phyloP scores from a whole-genome alignment of 2,888 invertebrate genomes.

The Drosophila peninsularis region DNA sequence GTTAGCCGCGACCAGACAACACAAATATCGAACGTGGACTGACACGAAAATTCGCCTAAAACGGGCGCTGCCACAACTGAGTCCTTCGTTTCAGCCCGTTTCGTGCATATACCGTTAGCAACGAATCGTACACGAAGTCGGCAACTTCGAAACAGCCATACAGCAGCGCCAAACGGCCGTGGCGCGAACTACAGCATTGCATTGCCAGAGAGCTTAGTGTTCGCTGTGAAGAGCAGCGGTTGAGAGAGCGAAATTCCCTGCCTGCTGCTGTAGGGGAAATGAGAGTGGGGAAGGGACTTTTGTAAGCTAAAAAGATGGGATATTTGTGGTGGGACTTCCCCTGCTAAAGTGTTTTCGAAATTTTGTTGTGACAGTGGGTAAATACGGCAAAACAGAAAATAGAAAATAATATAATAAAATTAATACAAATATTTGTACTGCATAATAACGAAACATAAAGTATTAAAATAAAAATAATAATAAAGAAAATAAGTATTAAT shows the following conservation, averaged over 20 bases:
- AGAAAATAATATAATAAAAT: background rate
- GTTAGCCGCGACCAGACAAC: constrained; percentile 83
- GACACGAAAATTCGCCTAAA: constrained; percentile 76
- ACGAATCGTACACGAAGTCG: constrained; percentile 15
- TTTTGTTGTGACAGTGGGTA: background rate
- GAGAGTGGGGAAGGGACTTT: background rate
- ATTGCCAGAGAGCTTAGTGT: constrained; percentile 13
- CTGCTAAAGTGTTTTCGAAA: background rate
- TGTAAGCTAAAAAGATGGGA: background rate
- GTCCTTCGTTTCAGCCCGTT: constrained; percentile 38
- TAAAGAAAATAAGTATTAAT: too few species aligned
- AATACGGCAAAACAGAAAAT: too few species aligned
- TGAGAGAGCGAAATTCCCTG: background rate
- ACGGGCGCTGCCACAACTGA: constrained; percentile 52
- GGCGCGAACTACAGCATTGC: constrained; percentile 9
- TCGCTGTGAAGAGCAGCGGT: background rate
- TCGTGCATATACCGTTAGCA: constrained; percentile 10
- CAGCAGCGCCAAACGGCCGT: constrained; percentile 48
- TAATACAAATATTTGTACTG: too few species aligned
- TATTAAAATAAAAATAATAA: too few species aligned
- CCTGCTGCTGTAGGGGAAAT: background rate
- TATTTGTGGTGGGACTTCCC: background rate
- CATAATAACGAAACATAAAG: too few species aligned
- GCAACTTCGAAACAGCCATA: constrained; percentile 1
- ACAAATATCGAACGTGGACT: constrained; percentile 85